Conservation (phyloP, 2,113 vertebrate genomes). For the Drymodes brunneopygia region DNA sequence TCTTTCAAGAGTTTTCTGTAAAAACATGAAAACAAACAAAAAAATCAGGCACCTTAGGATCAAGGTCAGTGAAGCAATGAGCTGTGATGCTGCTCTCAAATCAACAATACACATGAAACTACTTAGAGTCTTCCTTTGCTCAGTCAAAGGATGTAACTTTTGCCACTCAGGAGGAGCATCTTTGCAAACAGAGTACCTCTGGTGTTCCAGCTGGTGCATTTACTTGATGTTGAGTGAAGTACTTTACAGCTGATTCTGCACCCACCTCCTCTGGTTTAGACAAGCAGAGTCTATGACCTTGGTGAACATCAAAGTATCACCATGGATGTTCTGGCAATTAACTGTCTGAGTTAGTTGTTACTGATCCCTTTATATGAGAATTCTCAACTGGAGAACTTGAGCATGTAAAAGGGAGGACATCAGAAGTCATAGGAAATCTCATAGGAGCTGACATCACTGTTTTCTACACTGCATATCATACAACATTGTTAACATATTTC, state of each 20-base stretch:
- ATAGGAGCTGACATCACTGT: not conserved
- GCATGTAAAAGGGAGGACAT: not conserved
- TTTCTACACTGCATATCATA: not conserved
- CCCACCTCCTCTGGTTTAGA: not conserved
- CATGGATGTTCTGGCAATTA: not conserved
- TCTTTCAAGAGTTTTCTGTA: not conserved
- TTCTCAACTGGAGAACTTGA: not conserved
- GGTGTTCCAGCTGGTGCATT: not conserved
- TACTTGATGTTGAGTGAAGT: not conserved
- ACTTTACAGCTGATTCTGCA: not conserved
- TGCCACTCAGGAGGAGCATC: not conserved
- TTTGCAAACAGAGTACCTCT: not conserved
- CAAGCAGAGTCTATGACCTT: not conserved
- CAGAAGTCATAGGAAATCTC: not conserved
- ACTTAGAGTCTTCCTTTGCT: not conserved
- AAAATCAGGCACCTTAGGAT: not conserved
- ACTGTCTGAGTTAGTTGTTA: not conserved
- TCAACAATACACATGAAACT: not conserved
- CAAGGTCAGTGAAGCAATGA: not conserved
- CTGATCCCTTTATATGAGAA: not conserved
- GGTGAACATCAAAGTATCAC: not conserved
- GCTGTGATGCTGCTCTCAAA: accelerated
- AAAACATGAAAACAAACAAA: not conserved
- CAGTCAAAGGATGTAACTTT: not conserved
- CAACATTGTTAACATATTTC: not conserved